phyloP scores from a whole-genome alignment of 2,113 vertebrate species.

The Pedetes capensis region DNA sequence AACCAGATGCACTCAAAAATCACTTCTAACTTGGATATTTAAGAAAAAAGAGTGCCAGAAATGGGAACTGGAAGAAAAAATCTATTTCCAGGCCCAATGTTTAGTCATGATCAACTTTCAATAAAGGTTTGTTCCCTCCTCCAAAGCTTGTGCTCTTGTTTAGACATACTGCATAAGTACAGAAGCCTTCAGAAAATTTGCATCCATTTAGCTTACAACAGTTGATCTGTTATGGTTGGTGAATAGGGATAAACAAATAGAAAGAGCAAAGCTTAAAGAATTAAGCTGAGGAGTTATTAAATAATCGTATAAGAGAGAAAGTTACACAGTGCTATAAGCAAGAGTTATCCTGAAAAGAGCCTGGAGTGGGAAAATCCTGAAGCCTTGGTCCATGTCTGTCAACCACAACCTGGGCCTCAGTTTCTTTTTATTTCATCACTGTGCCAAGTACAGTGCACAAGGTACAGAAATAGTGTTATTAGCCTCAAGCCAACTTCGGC shows the following conservation, averaged over 20 bases:
- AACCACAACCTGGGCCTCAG: not conserved
- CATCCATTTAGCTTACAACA: not conserved
- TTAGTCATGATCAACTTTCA: not conserved
- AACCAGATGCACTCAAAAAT: not conserved
- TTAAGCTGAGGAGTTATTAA: slow-evolving; percentile 30
- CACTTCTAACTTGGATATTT: not conserved
- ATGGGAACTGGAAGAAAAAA: not conserved
- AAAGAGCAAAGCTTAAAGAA: not conserved
- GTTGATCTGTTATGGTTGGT: not conserved
- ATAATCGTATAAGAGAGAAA: not conserved
- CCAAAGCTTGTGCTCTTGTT: not conserved
- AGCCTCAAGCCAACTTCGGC: not conserved
- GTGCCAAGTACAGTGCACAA: not conserved
- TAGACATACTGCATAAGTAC: not conserved
- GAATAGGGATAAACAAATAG: not conserved
- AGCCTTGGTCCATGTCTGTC: not conserved
- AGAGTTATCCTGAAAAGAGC: not conserved
- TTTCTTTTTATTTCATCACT: not conserved
- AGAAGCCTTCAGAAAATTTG: not conserved
- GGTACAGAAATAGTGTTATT: not conserved
- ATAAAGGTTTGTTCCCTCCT: not conserved
- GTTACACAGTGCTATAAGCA: not conserved
- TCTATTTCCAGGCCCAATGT: not conserved
- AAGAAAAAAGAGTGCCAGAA: not conserved
- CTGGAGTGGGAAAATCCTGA: not conserved